phyloP scores from a whole-genome alignment of 2,113 vertebrate genomes.

The Gasterosteus nipponicus region DNA sequence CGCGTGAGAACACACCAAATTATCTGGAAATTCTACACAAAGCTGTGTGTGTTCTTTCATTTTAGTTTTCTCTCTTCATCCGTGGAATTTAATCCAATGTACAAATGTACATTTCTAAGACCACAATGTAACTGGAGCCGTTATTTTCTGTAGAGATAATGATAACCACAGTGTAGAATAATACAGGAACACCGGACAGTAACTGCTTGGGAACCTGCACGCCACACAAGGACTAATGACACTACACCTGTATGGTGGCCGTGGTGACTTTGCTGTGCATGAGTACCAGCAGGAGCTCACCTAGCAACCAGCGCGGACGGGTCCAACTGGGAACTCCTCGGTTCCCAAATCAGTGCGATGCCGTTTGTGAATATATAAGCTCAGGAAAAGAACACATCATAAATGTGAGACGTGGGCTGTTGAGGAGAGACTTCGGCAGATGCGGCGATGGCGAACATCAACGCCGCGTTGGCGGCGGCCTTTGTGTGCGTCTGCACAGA shows the following conservation, averaged over 20 bases:
- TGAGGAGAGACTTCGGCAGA: not conserved
- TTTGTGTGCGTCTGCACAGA: conserved; percentile 14
- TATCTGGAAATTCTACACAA: not conserved
- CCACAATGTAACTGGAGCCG: not conserved
- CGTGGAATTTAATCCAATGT: not conserved
- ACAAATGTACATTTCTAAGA: not conserved
- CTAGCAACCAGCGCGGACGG: not conserved
- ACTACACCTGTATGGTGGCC: not conserved
- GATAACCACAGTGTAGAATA: not conserved
- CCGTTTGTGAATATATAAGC: no score
- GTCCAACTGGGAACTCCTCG: not conserved
- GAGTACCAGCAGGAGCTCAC: not conserved
- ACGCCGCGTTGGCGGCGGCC: not conserved
- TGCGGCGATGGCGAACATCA: not conserved
- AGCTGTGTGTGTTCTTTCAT: not conserved
- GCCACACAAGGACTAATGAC: not conserved
- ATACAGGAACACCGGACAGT: not conserved
- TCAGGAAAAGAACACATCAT: no score
- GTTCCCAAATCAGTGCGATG: not conserved
- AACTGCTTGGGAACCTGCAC: no score
- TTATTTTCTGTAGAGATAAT: not conserved
- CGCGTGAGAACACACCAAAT: not conserved
- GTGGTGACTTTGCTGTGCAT: not conserved
- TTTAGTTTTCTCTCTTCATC: not conserved
- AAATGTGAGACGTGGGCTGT: not conserved